These are phyloP conservation scores for Meteorus cinctellus DNA, from an alignment of 2,888 invertebrate species.

Conservation along the genomic window DNA sequence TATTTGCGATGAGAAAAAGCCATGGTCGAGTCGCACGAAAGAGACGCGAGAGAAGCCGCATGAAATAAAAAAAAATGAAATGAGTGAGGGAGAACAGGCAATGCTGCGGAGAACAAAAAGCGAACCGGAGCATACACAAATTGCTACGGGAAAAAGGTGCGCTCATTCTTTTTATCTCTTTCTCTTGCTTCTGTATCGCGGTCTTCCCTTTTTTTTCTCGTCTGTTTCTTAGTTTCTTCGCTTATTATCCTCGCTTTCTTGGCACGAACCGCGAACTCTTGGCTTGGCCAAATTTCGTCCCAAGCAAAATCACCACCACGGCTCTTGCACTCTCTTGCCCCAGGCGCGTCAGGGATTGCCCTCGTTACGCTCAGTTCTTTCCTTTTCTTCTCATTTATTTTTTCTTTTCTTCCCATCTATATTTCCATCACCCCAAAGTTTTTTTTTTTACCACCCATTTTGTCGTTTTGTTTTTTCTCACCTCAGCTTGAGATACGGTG, in stretches of 20 bases:
- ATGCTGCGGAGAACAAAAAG: conserved; percentile 35
- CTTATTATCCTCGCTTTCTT: conserved; percentile 33
- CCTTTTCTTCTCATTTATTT: conserved; percentile 37
- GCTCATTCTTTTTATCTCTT: conserved; percentile 40
- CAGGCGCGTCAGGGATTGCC: conserved; percentile 46
- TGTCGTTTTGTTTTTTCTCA: conserved; percentile 19
- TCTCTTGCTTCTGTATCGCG: conserved; percentile 39
- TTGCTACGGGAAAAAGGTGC: conserved; percentile 49
- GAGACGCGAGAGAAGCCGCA: conserved; percentile 33
- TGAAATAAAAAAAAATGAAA: conserved; percentile 32
- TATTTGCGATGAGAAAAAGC: conserved; percentile 57
- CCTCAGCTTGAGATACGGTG: conserved; percentile 8
- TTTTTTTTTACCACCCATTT: conserved; percentile 10
- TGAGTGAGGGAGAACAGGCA: not conserved
- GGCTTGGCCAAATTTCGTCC: conserved; percentile 37
- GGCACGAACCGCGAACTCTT: conserved; percentile 33
- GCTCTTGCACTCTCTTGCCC: conserved; percentile 35
- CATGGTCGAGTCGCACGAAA: conserved; percentile 52
- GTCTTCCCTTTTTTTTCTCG: conserved; percentile 24
- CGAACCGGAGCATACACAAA: conserved; percentile 51
- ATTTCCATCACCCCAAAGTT: conserved; percentile 37
- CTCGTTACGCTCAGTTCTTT: conserved; percentile 45
- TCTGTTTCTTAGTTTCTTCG: conserved; percentile 29
- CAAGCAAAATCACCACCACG: conserved; percentile 29
- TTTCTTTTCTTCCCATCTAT: conserved; percentile 14